These are phyloP conservation scores for Steinernema hermaphroditum DNA, from an alignment of 2,888 invertebrate genomes.

Conservation along the genomic window DNA sequence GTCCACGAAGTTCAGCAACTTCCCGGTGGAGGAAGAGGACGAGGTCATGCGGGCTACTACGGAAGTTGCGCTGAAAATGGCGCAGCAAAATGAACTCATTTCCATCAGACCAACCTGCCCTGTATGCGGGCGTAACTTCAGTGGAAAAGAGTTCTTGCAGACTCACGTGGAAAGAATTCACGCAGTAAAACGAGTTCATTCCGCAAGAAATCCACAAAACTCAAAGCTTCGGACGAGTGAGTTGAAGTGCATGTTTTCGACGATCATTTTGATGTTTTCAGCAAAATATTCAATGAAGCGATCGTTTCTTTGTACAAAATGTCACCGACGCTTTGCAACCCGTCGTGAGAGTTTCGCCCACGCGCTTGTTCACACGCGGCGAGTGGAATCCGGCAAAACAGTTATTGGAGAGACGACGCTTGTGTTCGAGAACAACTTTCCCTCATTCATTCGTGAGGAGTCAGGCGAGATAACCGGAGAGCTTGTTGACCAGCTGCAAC, in stretches of 20 bases:
- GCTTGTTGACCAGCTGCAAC: conserved; percentile 20
- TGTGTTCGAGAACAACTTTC: conserved; percentile 29
- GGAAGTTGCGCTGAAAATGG: conserved; percentile 56
- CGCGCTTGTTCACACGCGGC: conserved; percentile 33
- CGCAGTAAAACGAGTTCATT: background rate
- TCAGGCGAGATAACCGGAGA: conserved; percentile 16
- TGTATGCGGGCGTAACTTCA: conserved; percentile 10
- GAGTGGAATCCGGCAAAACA: background rate
- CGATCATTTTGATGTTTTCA: background rate
- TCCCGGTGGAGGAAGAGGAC: conserved; percentile 48
- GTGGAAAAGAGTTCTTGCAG: background rate
- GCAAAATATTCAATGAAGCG: conserved; percentile 19
- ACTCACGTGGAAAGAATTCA: background rate
- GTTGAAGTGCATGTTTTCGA: background rate
- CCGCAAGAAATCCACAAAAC: conserved; percentile 5
- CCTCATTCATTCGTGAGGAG: conserved; percentile 35
- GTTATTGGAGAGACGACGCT: background rate
- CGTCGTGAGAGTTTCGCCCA: conserved; percentile 35
- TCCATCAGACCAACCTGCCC: background rate
- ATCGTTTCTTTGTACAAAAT: conserved; percentile 37
- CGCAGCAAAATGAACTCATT: conserved; percentile 43
- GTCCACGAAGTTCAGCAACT: conserved; percentile 32
- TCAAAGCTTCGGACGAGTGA: background rate
- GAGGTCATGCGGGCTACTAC: conserved; percentile 52
- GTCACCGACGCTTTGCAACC: conserved; percentile 36